phyloP scores from a whole-genome alignment of 2,113 vertebrate genomes.

The Thunnus maccoyii region DNA sequence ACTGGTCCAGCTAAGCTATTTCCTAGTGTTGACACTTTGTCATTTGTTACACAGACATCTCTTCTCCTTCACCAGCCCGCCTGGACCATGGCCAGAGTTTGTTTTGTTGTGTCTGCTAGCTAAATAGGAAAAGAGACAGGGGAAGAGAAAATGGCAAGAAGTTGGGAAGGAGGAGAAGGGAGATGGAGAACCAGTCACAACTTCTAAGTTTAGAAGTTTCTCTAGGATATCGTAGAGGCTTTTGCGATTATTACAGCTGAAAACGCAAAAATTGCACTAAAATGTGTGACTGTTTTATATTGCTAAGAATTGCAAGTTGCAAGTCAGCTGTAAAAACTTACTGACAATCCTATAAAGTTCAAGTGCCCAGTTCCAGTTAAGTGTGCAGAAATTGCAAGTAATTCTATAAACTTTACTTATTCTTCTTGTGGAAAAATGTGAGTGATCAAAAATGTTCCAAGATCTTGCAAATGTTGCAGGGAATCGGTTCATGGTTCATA shows the following conservation, averaged over 20 bases:
- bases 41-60: constrained; percentile 72
- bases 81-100: constrained; percentile 45
- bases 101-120: constrained; percentile 45
- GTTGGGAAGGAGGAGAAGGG: no score
- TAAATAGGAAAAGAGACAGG: constrained; percentile 28
- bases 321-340: background rate
- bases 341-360: background rate
- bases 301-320: no score
- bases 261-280: background rate
- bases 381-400: background rate
- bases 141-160: constrained; percentile 4
- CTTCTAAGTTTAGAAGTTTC: background rate
- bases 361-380: background rate
- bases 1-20: constrained; percentile 54
- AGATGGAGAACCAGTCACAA: background rate
- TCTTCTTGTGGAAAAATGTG: no score
- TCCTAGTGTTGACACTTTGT: constrained; percentile 73
- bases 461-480: no score
- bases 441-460: no score
- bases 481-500: no score
- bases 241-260: background rate
- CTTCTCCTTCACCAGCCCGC: constrained; percentile 51
- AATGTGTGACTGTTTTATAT: background rate
- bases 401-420: background rate
- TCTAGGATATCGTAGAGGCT: background rate